phyloP scores from a whole-genome alignment of 92 coral and sea anemone genomes.

The Palythoa grandis region DNA sequence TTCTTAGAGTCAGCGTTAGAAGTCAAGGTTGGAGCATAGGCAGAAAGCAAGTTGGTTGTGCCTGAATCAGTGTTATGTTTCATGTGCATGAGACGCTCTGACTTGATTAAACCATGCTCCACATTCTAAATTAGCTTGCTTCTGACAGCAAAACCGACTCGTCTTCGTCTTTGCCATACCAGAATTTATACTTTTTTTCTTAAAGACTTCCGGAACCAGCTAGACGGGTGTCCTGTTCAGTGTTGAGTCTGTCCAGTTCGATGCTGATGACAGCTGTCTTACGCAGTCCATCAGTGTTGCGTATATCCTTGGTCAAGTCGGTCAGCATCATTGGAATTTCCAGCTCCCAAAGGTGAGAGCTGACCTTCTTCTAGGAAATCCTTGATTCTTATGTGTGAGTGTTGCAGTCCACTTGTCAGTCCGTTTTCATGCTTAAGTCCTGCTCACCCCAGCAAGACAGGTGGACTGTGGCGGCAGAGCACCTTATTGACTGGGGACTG shows the following conservation, averaged over 20 bases:
- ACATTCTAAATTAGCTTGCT: neutral
- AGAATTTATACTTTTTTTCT: slow-evolving; percentile 13
- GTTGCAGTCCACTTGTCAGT: neutral
- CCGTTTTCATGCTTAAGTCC: too few relatives aligned
- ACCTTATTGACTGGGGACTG: too few relatives aligned
- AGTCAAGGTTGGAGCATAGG: too few relatives aligned
- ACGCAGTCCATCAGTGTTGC: neutral
- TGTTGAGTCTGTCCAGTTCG: slow-evolving; percentile 37
- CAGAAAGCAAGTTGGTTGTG: too few relatives aligned
- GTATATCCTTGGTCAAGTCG: slow-evolving; percentile 20
- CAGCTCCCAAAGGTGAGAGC: slow-evolving; percentile 28
- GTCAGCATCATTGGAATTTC: slow-evolving; percentile 21
- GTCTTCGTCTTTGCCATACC: slow-evolving; percentile 7
- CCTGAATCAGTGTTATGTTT: too few relatives aligned
- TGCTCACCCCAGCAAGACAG: too few relatives aligned
- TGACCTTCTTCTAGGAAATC: neutral
- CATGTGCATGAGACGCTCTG: too few relatives aligned
- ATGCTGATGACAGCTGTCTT: slow-evolving; percentile 29
- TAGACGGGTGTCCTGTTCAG: slow-evolving; percentile 36
- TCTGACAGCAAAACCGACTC: slow-evolving; percentile 46
- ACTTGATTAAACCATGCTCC: slow-evolving; percentile 8
- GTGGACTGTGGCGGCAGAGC: slow-evolving; percentile 39
- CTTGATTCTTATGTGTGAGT: neutral
- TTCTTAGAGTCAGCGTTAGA: too few relatives aligned
- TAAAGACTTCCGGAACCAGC: slow-evolving; percentile 21